A percentile compares a stretch with the other conserved stretches of the same genome.
These are phyloP conservation scores for Phrynosoma platyrhinos DNA, from an alignment of 2,113 vertebrate genomes.

Conservation along the genomic window DNA sequence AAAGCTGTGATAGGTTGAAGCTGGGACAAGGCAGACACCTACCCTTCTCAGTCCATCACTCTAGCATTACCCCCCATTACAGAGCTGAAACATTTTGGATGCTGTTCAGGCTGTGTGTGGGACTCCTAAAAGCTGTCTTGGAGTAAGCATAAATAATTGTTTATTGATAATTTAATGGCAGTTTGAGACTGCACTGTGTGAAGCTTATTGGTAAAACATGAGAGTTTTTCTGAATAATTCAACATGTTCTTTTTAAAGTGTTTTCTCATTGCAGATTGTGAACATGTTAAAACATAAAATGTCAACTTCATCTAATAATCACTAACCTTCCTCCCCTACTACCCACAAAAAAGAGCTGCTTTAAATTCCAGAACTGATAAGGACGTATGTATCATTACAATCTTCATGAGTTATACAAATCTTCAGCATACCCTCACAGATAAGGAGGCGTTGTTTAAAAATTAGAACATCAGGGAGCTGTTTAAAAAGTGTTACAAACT, in stretches of 20 bases:
- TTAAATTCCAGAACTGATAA: constrained; percentile 43
- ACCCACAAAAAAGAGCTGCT: constrained; percentile 16
- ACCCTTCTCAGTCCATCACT: no score
- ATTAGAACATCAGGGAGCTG: constrained; percentile 18
- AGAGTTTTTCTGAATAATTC: neutral
- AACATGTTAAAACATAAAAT: constrained; percentile 51
- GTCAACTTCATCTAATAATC: constrained; percentile 17
- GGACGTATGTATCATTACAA: constrained; percentile 38
- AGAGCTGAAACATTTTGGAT: no score
- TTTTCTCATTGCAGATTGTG: constrained; percentile 10
- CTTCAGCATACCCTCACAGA: constrained; percentile 17
- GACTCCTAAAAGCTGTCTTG: no score
- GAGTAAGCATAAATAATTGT: constrained; percentile 4
- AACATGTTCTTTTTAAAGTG: neutral
- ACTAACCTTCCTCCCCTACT: constrained; percentile 9
- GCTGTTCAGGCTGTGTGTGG: no score
- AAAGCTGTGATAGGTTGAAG: no score
- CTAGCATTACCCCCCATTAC: no score
- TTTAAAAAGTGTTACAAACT: constrained; percentile 40
- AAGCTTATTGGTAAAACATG: neutral
- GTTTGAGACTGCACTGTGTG: constrained; percentile 12
- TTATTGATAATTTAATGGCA: constrained; percentile 34
- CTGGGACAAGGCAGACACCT: no score
- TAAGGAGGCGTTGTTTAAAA: constrained; percentile 42
- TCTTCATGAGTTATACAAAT: constrained; percentile 41